Evolutionary conservation across 2,888 invertebrate genomes (phyloP).

Genomic region (Caenorhabditis uteleia): DNA sequence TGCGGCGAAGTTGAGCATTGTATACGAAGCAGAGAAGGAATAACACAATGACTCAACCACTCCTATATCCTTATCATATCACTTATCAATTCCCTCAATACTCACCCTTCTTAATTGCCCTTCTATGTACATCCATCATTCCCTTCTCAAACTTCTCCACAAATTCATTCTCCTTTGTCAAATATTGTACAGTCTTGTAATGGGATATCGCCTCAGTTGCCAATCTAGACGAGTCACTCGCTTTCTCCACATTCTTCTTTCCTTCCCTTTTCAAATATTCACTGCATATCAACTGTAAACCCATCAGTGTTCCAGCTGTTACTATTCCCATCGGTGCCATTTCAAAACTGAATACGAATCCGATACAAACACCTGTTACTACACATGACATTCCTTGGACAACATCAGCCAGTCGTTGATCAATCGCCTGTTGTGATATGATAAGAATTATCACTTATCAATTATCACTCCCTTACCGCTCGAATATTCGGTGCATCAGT

Average conservation of each 20-base stretch:
- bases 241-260: slow-evolving; percentile 42
- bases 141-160: slow-evolving; percentile 30
- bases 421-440: too few species aligned
- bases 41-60: slow-evolving; percentile 47
- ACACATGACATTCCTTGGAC: slow-evolving; percentile 50
- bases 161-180: slow-evolving; percentile 67
- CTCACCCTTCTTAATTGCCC: slow-evolving; percentile 32
- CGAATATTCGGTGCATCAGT: slow-evolving; percentile 72
- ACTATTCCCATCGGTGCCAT: slow-evolving; percentile 60
- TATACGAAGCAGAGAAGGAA: slow-evolving; percentile 41
- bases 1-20: slow-evolving; percentile 54
- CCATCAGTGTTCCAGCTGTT: slow-evolving; percentile 43
- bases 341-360: slow-evolving; percentile 53
- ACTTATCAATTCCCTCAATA: neutral
- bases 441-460: neutral
- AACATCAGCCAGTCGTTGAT: slow-evolving; percentile 58
- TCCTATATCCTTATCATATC: too few species aligned
- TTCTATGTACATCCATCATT: slow-evolving; percentile 35
- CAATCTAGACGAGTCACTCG: slow-evolving; percentile 57
- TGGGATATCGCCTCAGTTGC: slow-evolving; percentile 71
- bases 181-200: slow-evolving; percentile 70
- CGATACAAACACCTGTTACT: slow-evolving; percentile 50
- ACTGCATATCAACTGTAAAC: slow-evolving; percentile 43
- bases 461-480: slow-evolving; percentile 63
- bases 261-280: slow-evolving; percentile 54